Percentiles rank a stretch among this genome's conserved stretches.
Conservation (phyloP, 2,113 vertebrate species). For the Orientallactaga bullata region DNA sequence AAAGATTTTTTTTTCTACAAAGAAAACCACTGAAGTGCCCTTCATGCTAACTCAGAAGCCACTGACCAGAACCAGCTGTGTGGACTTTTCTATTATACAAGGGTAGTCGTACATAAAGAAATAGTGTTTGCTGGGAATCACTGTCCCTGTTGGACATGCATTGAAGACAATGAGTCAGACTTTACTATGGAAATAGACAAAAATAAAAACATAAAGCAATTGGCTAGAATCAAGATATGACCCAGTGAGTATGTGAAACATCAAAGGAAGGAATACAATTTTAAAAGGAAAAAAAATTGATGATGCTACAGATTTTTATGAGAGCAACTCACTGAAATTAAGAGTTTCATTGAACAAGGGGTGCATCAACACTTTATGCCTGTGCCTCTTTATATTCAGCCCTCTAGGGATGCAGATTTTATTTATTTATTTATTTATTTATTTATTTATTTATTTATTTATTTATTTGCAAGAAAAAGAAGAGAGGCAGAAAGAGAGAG, state of each 20-base stretch:
- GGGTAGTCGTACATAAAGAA: background rate
- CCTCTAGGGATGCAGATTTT: slow-evolving; percentile 61
- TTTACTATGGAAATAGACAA: background rate
- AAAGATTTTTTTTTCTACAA: background rate
- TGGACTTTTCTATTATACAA: background rate
- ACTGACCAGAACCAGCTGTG: background rate
- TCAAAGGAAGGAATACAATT: background rate
- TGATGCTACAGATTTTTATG: background rate
- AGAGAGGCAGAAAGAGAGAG: too few relatives aligned
- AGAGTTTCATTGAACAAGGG: slow-evolving; percentile 16
- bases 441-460: too few relatives aligned
- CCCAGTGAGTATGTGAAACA: background rate
- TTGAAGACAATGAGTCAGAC: background rate
- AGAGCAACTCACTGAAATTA: background rate
- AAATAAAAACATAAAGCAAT: background rate
- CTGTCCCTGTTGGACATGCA: background rate
- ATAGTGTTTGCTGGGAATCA: background rate
- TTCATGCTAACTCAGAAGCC: background rate
- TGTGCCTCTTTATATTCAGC: background rate
- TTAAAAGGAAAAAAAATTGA: background rate
- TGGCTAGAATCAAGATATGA: slow-evolving; percentile 1
- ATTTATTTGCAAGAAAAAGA: too few relatives aligned
- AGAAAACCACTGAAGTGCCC: background rate
- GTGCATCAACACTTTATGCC: background rate
- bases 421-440: too few relatives aligned